Evolutionary conservation across 2,888 invertebrate genomes (phyloP).

Genomic region (Fragum sueziense): DNA sequence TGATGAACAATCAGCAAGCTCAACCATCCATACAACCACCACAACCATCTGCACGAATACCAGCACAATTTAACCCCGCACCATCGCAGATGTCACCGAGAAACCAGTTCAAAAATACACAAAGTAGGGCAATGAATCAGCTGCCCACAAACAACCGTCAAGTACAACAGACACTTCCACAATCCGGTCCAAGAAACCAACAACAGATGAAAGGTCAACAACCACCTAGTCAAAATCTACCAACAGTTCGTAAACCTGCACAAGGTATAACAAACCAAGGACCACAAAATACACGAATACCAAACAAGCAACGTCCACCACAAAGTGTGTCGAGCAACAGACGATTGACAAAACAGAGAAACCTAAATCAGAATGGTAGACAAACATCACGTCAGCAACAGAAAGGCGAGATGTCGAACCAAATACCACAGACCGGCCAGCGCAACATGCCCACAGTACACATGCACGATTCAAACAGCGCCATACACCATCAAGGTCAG

Average conservation of each 20-base stretch:
- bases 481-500: not conserved
- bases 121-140: not conserved
- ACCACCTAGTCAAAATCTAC: not conserved
- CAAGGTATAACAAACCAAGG: not conserved
- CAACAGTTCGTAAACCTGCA: not conserved
- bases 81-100: not conserved
- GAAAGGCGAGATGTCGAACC: not conserved
- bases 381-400: not conserved
- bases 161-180: not conserved
- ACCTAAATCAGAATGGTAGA: not conserved
- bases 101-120: not conserved
- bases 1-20: not conserved
- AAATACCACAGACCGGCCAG: not conserved
- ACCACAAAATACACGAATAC: not conserved
- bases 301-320: not conserved
- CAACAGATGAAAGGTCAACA: not conserved
- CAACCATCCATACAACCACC: not conserved
- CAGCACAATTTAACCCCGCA: not conserved
- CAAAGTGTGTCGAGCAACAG: not conserved
- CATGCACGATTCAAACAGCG: not conserved
- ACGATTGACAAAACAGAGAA: not conserved
- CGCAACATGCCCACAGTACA: not conserved
- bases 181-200: not conserved
- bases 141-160: not conserved
- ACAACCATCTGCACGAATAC: not conserved